Conservation (phyloP, 2,113 vertebrate genomes). For the Lota lota region DNA sequence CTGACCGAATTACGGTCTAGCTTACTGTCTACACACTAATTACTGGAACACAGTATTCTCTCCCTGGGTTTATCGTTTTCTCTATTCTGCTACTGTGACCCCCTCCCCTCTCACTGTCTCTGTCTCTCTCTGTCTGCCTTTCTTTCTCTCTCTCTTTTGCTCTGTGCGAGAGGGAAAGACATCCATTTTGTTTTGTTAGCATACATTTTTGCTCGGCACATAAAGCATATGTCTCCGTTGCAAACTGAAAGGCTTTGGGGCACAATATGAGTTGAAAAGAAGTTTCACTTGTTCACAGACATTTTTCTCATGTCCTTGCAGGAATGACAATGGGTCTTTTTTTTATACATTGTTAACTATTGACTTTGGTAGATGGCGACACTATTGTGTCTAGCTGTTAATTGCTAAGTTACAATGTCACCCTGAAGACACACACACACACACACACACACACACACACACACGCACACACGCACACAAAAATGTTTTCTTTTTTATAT, state of each 20-base stretch:
- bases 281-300: background rate
- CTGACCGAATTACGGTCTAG: slow-evolving; percentile 63
- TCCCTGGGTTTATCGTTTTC: slow-evolving; percentile 30
- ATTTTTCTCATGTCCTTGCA: background rate
- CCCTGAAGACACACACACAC: no score
- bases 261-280: background rate
- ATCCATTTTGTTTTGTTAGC: slow-evolving; percentile 32
- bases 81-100: no score
- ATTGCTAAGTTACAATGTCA: no score
- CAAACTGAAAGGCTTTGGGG: background rate
- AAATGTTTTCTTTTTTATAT: no score
- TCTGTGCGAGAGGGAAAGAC: slow-evolving; percentile 42
- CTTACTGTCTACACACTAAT: slow-evolving; percentile 67
- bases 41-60: slow-evolving; percentile 58
- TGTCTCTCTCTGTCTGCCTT: background rate
- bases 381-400: background rate
- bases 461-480: no score
- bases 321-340: background rate
- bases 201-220: slow-evolving; percentile 37
- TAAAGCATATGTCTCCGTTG: slow-evolving; percentile 39
- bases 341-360: background rate
- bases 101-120: background rate
- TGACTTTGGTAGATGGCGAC: slow-evolving; percentile 5
- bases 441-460: no score
- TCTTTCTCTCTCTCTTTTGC: background rate